These are phyloP conservation scores for Cathartes aura DNA, from an alignment of 2,113 vertebrate species.

Conservation along the genomic window DNA sequence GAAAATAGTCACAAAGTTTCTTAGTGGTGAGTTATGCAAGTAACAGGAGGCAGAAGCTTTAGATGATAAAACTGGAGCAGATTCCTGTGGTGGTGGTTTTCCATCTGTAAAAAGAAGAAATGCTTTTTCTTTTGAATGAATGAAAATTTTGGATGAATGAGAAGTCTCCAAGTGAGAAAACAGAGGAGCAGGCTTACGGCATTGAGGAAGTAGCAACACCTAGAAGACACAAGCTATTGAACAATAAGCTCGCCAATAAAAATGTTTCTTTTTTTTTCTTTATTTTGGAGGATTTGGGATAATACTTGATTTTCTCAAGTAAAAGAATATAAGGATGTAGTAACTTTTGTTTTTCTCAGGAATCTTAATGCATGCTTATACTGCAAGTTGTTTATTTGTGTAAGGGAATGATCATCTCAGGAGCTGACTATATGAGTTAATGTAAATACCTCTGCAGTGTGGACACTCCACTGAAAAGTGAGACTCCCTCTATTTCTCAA, in stretches of 20 bases:
- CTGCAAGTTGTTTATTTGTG: not conserved
- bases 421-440: not conserved
- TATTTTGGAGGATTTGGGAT: not conserved
- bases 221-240: not conserved
- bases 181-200: accelerated
- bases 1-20: not conserved
- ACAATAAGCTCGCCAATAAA: not conserved
- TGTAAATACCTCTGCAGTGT: not conserved
- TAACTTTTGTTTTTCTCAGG: not conserved
- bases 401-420: not conserved
- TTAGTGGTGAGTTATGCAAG: not conserved
- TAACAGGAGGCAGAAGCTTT: not conserved
- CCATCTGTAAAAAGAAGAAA: not conserved
- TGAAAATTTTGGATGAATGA: not conserved
- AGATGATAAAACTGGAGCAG: not conserved
- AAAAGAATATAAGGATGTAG: not conserved
- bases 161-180: not conserved
- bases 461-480: not conserved
- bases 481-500: not conserved
- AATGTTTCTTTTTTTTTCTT: no score
- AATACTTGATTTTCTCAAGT: not conserved
- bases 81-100: not conserved
- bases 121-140: not conserved
- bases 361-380: not conserved
- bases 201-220: not conserved